These are phyloP conservation scores for Conopomorpha cramerella DNA, from an alignment of 1,140 invertebrate genomes.

Conservation along the genomic window DNA sequence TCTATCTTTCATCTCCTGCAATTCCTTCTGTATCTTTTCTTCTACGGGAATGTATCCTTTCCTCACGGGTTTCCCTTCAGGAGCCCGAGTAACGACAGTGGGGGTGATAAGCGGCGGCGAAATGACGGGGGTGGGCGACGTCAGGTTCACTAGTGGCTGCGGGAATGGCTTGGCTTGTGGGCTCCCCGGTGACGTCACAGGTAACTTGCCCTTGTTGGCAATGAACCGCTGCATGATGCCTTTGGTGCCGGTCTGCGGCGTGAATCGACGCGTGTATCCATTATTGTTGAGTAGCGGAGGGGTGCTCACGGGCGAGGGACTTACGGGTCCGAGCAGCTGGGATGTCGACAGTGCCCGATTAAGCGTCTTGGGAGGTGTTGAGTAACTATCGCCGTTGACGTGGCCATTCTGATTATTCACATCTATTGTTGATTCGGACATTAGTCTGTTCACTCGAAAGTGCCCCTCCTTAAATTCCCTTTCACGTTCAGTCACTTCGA, in stretches of 20 bases:
- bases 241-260: slow-evolving; percentile 66
- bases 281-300: slow-evolving; percentile 31
- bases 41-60: slow-evolving; percentile 73
- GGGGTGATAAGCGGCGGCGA: slow-evolving; percentile 18
- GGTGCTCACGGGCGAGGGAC: slow-evolving; percentile 24
- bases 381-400: slow-evolving; percentile 33
- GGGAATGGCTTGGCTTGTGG: slow-evolving; percentile 18
- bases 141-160: slow-evolving; percentile 20
- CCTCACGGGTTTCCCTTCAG: slow-evolving; percentile 62
- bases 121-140: slow-evolving; percentile 17
- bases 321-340: slow-evolving; percentile 53
- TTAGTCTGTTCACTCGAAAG: slow-evolving; percentile 50
- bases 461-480: slow-evolving; percentile 67
- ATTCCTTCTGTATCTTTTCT: slow-evolving; percentile 78
- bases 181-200: slow-evolving; percentile 30
- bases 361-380: slow-evolving; percentile 51
- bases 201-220: slow-evolving; percentile 70
- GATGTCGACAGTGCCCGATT: slow-evolving; percentile 66
- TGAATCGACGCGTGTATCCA: slow-evolving; percentile 61
- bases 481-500: slow-evolving; percentile 70
- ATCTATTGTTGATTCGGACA: slow-evolving; percentile 49
- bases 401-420: slow-evolving; percentile 41
- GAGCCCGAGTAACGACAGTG: slow-evolving; percentile 49
- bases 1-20: slow-evolving; percentile 73
- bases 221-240: slow-evolving; percentile 80